Evolutionary conservation across 2,797 vertebrate species (phyloP), one percentile per base, ranked within the genome.

Genomic region (Carduelis carduelis): DNA sequence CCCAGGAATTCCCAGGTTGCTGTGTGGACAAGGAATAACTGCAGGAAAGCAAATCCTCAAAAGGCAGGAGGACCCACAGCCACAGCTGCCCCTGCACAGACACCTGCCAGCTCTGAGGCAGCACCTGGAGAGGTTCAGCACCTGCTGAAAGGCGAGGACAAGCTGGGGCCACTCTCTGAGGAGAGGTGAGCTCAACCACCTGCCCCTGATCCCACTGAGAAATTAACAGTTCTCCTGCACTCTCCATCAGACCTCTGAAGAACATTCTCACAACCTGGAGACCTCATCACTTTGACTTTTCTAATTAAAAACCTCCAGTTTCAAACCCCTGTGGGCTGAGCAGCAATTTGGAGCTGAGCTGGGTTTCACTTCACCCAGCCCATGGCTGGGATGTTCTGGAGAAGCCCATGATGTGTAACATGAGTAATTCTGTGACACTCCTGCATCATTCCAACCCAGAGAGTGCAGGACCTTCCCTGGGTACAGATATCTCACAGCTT

Each of bases 361-460:
- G 6, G 53, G 8, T 68, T 49, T 84, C 60, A 12, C 32, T 26
- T 27, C 11, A 0, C 61, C 43, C 50, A 35, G 59, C 0, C 6
- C 34, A 3, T 4, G 20, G 32, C 65, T 24, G 57, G 6, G 43
- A 8, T 41, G 49, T 2, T 44, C 50, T 66, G 47, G 34, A 39
- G 71, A 52, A 24, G 50, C 0, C 5, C 3, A 4, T 35, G 76
- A n/a, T 4, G 6, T 14, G 4, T 2, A 37, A 28, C 1, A 2
- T 12, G 39, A 59, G 28, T 26, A 52, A 65, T 27, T n/a, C 57
- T 22, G 6, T 9, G 32, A 20, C 47, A 52, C 8, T 59, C 39
- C 34, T 19, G 28, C 32, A 8, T 28, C 34, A 7, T 28, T 39
- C 3, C 5, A 68, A 27, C 12, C 11, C 47, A 59, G 12, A 0